Conservation (phyloP, 1,140 invertebrate species). For the Papilio machaon region DNA sequence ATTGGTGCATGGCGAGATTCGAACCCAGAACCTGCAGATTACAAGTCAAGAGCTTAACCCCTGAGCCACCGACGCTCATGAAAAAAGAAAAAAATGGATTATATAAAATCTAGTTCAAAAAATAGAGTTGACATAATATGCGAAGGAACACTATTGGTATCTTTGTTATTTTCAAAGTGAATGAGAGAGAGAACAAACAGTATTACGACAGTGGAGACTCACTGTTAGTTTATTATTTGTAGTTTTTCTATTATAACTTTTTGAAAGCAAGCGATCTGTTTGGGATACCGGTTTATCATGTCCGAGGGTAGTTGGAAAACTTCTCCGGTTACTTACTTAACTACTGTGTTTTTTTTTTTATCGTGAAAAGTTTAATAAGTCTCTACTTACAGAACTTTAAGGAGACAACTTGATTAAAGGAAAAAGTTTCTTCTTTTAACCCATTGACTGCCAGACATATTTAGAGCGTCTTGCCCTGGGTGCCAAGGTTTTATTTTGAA, state of each 20-base stretch:
- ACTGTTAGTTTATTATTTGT: not conserved
- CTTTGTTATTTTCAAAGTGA: too few species aligned
- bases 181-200: not conserved
- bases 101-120: too few species aligned
- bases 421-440: not conserved
- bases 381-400: not conserved
- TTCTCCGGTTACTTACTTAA: not conserved
- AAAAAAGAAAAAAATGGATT: too few species aligned
- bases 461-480: too few species aligned
- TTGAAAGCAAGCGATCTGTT: not conserved
- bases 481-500: too few species aligned
- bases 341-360: conserved; percentile 2
- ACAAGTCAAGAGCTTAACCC: too few species aligned
- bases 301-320: not conserved
- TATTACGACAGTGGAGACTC: not conserved
- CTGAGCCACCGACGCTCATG: too few species aligned
- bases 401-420: not conserved
- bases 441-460: too few species aligned
- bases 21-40: too few species aligned
- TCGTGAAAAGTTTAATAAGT: conserved; percentile 1
- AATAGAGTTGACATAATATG: too few species aligned
- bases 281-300: not conserved
- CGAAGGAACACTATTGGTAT: too few species aligned
- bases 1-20: too few species aligned
- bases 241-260: not conserved